Evolutionary conservation across 2,797 vertebrate species (phyloP).

Genomic region (Peromyscus melanophrys): DNA sequence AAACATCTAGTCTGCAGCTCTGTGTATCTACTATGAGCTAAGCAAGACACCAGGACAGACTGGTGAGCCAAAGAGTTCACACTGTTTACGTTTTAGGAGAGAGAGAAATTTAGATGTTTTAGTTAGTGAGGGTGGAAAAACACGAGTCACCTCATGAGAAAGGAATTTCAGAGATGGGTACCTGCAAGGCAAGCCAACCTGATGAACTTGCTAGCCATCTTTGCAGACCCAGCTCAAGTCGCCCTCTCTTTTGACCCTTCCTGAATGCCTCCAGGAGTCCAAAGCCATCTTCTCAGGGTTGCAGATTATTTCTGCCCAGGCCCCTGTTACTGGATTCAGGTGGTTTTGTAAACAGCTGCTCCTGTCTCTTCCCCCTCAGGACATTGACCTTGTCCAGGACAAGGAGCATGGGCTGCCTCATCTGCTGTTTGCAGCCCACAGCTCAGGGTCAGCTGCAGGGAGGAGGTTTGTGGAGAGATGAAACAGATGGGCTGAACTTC

Average conservation of each 20-base stretch:
- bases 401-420: not conserved
- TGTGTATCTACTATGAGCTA: not conserved
- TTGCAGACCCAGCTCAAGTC: fast-evolving
- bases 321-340: fast-evolving
- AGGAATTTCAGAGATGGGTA: not conserved
- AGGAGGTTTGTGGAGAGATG: not conserved
- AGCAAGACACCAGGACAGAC: not conserved
- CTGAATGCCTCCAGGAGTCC: fast-evolving
- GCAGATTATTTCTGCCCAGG: fast-evolving
- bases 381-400: not conserved
- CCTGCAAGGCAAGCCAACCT: fast-evolving
- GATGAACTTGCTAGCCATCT: not conserved
- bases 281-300: fast-evolving
- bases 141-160: not conserved
- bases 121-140: not conserved
- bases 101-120: not conserved
- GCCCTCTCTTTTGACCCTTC: not conserved
- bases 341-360: not conserved
- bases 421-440: not conserved
- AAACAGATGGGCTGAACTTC: not conserved
- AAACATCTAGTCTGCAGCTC: not conserved
- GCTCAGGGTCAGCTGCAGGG: not conserved
- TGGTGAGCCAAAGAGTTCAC: not conserved
- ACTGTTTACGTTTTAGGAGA: not conserved
- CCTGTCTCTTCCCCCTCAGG: not conserved